Base-by-base conservation (phyloP, 1,140 invertebrate genomes). In the Sycophaga agraensis region DNA sequence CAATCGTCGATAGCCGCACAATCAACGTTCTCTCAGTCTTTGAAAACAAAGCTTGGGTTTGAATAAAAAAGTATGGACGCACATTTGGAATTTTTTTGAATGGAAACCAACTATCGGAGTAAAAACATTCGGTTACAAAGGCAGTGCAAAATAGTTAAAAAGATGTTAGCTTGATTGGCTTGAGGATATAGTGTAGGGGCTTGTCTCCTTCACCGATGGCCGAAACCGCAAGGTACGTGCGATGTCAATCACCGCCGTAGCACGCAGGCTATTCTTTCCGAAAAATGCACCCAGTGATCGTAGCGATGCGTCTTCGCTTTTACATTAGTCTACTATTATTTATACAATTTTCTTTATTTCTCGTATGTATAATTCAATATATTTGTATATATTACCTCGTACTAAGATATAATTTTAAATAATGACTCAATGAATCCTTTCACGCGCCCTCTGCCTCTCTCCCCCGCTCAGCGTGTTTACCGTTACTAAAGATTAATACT, bases 401-500 rank as follows among this genome's bases (percentile, higher is more conserved):
- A 61, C 39, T 61, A 55, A 61, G 50, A 61, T 61, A 55, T 61
- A 57, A 58, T 57, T 66, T 35, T 49, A 42, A 54, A 58, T 60
- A 48, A 56, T 53, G 28, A 60, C 53, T 53, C 49, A 60, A 60
- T 53, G 40, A 53, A 53, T 62, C 53, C 56, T 66, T 26, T 60
- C 53, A 53, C 35, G 42, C 39, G 42, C 26, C 31, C 21, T 51
- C 37, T 61, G 26, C 37, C 43, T 63, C 19, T 59, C 40, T 24
- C 14, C n/a, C 35, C 1, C 42, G 58, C 51, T 55, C n/a, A 19
- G 16, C 48, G 19, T 16, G 3, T 48, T 65, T 63, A 64, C 67
- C 45, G 62, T 69, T 69, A 68, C 66, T 68, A 68, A 70, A 64
- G 70, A 69, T 72, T 75, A 78, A 77, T 77, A 77, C 71, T 75